Evolutionary conservation across 2,113 vertebrate species (phyloP).

Genomic region (Nanorana parkeri): DNA sequence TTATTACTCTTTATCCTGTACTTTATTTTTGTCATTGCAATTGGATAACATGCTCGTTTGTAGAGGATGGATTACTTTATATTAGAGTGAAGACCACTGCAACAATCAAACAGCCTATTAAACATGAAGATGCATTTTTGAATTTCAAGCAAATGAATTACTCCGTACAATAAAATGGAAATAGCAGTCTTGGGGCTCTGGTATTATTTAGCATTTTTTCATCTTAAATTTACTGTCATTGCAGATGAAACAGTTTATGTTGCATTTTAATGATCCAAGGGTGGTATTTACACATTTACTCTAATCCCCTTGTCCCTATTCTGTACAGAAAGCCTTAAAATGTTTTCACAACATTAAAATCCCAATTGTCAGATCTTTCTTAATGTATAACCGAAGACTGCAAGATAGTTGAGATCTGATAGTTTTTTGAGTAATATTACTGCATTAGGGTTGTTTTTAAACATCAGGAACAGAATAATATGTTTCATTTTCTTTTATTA

Average conservation of each 20-base stretch:
- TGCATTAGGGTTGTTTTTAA: no score
- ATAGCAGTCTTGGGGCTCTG: constrained; percentile 8
- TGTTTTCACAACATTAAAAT: background rate
- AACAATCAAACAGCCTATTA: constrained; percentile 9
- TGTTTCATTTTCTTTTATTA: no score
- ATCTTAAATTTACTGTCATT: background rate
- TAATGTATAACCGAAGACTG: background rate
- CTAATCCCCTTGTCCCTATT: background rate
- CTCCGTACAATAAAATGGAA: background rate
- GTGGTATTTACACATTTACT: background rate
- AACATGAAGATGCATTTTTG: background rate
- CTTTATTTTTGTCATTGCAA: background rate
- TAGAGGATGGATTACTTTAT: constrained; percentile 18
- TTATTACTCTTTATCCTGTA: no score
- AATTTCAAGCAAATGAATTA: constrained; percentile 13
- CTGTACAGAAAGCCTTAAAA: background rate
- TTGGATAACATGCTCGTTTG: background rate
- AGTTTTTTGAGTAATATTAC: no score
- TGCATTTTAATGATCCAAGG: background rate
- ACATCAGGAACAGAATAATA: no score
- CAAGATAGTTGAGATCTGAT: no score
- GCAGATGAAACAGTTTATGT: background rate
- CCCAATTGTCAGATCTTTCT: background rate
- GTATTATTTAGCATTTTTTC: constrained; percentile 1
- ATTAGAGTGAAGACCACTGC: background rate